Evolutionary conservation across 2,113 vertebrate species (phyloP), one percentile per base, ranked within the genome.

Genomic region (Myocastor coypus): DNA sequence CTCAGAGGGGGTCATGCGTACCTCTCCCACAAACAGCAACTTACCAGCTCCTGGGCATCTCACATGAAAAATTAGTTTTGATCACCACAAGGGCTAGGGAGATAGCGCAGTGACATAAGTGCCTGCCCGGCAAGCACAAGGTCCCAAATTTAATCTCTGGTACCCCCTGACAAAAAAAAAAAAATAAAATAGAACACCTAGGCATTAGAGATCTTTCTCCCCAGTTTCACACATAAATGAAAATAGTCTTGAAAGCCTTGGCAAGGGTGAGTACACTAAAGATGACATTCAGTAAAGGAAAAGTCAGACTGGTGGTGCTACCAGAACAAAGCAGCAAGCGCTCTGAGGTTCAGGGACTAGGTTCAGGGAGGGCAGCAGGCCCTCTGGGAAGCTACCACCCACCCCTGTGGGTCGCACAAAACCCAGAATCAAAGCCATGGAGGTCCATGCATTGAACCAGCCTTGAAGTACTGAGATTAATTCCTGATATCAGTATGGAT

Each of bases 211-310:
- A 57, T 66, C 59, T 50, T 86, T 94, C 26, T 83, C 34, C 28
- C 26, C 34, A 8, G 42, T 82, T 82, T 55, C n/a, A n/a, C 9
- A 86, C 13, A 66, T 66, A 89, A 30, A 11, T 89, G 59, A 46
- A 94, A 89, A 92, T 3, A 71, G 63, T 69, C 55, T 69, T 80
- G 52, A 83, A 46, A 59, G 19, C 7, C 85, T 77, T 61, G 68
- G 10, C 8, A 42, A 90, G 17, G 80, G 69, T 9, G 3, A 71
- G 13, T 34, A 7, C 75, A 40, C 88, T 77, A n/a, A 64, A 26
- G 5, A 7, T 26, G 30, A 37, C 24, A 6, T 13, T 80, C n/a
- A 46, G 71, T 5, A 34, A 69, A 89, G 2, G n/a, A 86, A 80
- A 87, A 52, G 14, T 80, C 69, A 69, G 14, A 26, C 50, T 57